Base-by-base conservation (phyloP, 2,113 vertebrate species). In the Oreochromis niloticus region DNA sequence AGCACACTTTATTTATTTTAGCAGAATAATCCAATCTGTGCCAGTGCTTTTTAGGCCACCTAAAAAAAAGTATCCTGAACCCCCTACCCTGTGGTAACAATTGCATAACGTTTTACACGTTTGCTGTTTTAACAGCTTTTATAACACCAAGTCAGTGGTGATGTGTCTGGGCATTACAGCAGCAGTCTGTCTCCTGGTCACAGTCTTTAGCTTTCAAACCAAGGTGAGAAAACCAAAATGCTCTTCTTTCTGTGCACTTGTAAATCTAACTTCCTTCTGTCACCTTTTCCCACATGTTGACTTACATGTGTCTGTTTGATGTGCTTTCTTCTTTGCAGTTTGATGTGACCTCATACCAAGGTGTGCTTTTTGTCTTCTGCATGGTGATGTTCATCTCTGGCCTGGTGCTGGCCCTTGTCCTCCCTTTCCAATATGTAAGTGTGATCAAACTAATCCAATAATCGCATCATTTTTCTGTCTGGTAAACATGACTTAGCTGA, bases 161-260 rank as follows among this genome's bases (percentile, higher is more conserved):
- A 93, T 99, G 93, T 99, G 98, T 82, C 96, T 99, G 83, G 97
- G 97, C 12, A 98, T 99, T 94, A 98, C 98, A 1, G 97, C 96
- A 24, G 94, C 97, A 36, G 98, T 99, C 88, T 99, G 98, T 92
- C 95, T 99, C 30, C 94, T 97, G 0, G 97, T 99, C 90, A 98
- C 97, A 0, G 32, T 98, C 91, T 98, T 98, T 96, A 98, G 98
- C 93, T 99, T 99, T 95, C 98, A 98, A 96, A 98, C 97, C 75
- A 99, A 98, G 97, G 98, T 99, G 83, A 94, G 95, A 78, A 83
- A 88, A 83, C 11, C 9, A 3, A 16, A 3, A 14, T 10, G 17
- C 1, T 59, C 30, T 7, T 6, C 32, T 52, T 10, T 16, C 22
- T 89, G 68, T 12, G 57, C 30, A 30, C 55, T 41, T 39, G 19